Percentiles rank a stretch among this genome's conserved stretches.
These are phyloP conservation scores for Capitella teleta DNA, from an alignment of 1,140 invertebrate genomes.

Conservation along the genomic window DNA sequence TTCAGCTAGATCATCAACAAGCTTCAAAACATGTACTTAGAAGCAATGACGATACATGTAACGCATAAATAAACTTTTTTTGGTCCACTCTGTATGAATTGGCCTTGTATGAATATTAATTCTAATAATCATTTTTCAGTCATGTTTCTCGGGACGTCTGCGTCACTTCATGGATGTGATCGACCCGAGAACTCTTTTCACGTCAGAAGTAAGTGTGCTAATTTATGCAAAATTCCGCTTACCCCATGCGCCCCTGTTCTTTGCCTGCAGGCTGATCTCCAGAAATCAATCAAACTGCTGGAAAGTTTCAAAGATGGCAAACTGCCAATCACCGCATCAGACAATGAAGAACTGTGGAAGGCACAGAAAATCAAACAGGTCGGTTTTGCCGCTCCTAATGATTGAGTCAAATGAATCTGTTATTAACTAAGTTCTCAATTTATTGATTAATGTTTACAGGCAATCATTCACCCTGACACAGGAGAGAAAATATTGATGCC, in stretches of 20 bases:
- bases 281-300: slow-evolving; percentile 33
- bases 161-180: slow-evolving; percentile 42
- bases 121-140: too few species aligned
- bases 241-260: neutral
- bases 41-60: too few species aligned
- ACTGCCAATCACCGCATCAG: slow-evolving; percentile 26
- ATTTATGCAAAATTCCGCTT: neutral
- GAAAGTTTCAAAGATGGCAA: slow-evolving; percentile 32
- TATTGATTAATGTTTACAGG: slow-evolving; percentile 19
- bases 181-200: slow-evolving; percentile 41
- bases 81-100: too few species aligned
- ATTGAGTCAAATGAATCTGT: neutral
- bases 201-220: slow-evolving; percentile 22
- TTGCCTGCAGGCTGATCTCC: slow-evolving; percentile 32
- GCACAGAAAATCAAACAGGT: slow-evolving; percentile 46
- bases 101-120: too few species aligned
- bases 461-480: slow-evolving; percentile 47
- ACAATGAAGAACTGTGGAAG: slow-evolving; percentile 44
- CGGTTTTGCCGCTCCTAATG: neutral
- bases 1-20: too few species aligned
- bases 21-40: too few species aligned
- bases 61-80: too few species aligned
- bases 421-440: neutral
- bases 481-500: slow-evolving; percentile 46
- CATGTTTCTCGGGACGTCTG: slow-evolving; percentile 40